Conservation (phyloP, 2,113 vertebrate species). For the Labeo rohita region DNA sequence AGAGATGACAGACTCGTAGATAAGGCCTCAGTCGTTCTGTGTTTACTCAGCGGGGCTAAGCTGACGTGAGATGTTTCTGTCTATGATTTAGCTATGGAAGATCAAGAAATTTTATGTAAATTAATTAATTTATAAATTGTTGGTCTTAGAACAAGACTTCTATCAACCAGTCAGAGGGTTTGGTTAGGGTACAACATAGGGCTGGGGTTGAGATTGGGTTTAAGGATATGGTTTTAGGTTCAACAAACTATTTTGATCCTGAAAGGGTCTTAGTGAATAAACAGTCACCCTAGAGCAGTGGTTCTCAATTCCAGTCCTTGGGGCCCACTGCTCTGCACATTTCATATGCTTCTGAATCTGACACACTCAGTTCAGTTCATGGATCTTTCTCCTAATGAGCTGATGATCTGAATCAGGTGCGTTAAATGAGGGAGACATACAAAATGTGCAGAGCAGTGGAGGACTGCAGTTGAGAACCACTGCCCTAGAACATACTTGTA, state of each 20-base stretch:
- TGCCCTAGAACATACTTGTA: too few species aligned
- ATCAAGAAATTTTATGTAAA: not conserved
- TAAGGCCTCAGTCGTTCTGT: conserved; percentile 1
- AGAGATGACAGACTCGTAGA: conserved; percentile 48
- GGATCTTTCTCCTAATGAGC: too few species aligned
- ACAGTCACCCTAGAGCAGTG: too few species aligned
- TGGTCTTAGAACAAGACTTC: not conserved
- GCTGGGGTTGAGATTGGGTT: not conserved
- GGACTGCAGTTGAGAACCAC: too few species aligned
- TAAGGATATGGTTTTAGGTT: not conserved
- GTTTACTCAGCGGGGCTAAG: not conserved
- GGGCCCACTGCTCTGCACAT: too few species aligned
- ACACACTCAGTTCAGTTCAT: too few species aligned
- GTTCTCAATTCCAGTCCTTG: too few species aligned
- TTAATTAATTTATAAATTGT: not conserved
- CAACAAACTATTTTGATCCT: not conserved
- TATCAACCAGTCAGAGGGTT: not conserved
- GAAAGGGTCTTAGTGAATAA: not conserved
- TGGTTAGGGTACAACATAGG: not conserved
- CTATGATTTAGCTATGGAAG: not conserved
- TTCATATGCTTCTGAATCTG: too few species aligned
- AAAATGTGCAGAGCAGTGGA: too few species aligned
- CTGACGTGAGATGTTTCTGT: not conserved
- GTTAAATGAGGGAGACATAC: too few species aligned
- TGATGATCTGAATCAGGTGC: too few species aligned